Evolutionary conservation across 2,113 vertebrate genomes (phyloP).

Genomic region (Oplegnathus fasciatus): DNA sequence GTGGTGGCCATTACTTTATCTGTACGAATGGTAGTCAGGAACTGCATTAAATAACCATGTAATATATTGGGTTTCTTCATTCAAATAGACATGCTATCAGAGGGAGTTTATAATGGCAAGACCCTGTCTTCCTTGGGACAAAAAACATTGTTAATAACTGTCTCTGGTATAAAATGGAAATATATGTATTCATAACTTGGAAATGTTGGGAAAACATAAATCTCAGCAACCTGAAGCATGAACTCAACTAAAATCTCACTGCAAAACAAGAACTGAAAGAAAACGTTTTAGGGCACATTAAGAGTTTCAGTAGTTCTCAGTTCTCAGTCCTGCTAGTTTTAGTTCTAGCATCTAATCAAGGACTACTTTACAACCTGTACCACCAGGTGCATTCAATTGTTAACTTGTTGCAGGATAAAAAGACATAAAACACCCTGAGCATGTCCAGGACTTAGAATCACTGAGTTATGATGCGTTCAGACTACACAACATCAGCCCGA

Average conservation of each 20-base stretch:
- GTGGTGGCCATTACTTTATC: not conserved
- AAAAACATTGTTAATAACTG: not conserved
- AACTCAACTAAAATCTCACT: not conserved
- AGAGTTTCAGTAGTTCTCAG: slow-evolving; percentile 23
- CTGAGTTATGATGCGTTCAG: too few relatives aligned
- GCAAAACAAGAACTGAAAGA: slow-evolving; percentile 41
- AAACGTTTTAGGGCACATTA: not conserved
- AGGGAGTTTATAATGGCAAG: not conserved
- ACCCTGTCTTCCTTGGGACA: not conserved
- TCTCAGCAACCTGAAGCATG: not conserved
- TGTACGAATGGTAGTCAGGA: not conserved
- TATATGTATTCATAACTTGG: not conserved
- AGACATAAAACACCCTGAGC: not conserved
- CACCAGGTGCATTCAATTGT: not conserved
- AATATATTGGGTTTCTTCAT: not conserved
- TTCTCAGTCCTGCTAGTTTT: slow-evolving; percentile 34
- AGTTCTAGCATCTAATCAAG: not conserved
- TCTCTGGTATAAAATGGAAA: not conserved
- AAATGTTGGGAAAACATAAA: not conserved
- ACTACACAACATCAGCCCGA: too few relatives aligned
- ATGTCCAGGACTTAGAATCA: not conserved
- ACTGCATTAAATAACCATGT: not conserved
- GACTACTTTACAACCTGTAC: not conserved
- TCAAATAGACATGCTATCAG: not conserved
- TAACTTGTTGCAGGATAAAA: not conserved